These are phyloP conservation scores for Tiphia femorata DNA, from an alignment of 2,888 invertebrate genomes.

Conservation along the genomic window DNA sequence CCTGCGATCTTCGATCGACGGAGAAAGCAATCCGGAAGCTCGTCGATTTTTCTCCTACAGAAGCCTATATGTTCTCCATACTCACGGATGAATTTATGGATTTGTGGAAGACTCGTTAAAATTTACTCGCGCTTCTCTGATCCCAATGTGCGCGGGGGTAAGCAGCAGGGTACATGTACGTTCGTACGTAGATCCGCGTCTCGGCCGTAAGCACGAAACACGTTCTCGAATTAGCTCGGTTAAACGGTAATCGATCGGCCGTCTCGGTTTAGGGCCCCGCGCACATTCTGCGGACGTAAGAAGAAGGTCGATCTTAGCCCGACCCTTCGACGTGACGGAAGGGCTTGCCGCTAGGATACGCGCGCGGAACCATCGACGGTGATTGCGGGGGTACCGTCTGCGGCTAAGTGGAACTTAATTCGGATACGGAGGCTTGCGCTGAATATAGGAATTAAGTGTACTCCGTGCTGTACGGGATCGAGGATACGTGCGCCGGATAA, in stretches of 20 bases:
- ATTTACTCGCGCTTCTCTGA: too few relatives aligned
- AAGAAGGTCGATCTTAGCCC: constrained; percentile 5
- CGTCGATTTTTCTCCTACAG: constrained; percentile 2
- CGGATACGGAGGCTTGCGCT: constrained; percentile 3
- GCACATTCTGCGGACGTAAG: neutral
- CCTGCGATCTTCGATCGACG: neutral
- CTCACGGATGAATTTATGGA: constrained; percentile 35
- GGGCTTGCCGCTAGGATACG: too few relatives aligned
- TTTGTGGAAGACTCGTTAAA: constrained; percentile 20
- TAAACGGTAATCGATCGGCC: constrained; percentile 30
- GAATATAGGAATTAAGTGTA: constrained; percentile 1
- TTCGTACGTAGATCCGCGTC: constrained; percentile 25
- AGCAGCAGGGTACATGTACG: constrained; percentile 11
- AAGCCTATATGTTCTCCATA: constrained; percentile 17
- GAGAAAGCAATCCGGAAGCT: constrained; percentile 11
- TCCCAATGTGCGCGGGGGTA: too few relatives aligned
- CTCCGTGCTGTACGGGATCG: neutral
- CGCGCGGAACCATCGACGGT: neutral
- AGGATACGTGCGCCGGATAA: constrained; percentile 5
- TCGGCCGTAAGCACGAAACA: constrained; percentile 32
- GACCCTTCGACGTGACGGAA: neutral
- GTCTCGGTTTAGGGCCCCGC: constrained; percentile 1
- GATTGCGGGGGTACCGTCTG: constrained; percentile 2
- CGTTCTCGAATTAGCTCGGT: constrained; percentile 38
- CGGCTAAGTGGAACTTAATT: constrained; percentile 8